Percentiles rank a stretch among this genome's conserved stretches.
These are phyloP conservation scores for Actinernus sp. DNA, from an alignment of 92 coral and sea anemone species.

Conservation along the genomic window DNA sequence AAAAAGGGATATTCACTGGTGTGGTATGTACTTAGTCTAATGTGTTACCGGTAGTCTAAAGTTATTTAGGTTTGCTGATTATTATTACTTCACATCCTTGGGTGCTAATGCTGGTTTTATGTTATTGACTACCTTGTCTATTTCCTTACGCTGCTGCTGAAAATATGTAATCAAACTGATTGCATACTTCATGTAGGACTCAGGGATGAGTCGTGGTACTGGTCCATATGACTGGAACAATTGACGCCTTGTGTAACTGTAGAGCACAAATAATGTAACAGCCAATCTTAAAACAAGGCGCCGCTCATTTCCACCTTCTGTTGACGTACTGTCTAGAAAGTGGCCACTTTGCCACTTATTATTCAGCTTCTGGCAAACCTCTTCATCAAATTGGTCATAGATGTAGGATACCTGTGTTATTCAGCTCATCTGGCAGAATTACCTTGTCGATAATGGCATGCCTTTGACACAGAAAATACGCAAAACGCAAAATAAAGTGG, in stretches of 20 bases:
- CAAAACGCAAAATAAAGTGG: too few species aligned
- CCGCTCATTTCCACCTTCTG: constrained; percentile 7
- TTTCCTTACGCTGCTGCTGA: constrained; percentile 14
- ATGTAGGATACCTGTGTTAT: constrained; percentile 11
- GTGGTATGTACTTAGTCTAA: too few species aligned
- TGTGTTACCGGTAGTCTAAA: too few species aligned
- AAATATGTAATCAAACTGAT: constrained; percentile 10
- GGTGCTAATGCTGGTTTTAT: too few species aligned
- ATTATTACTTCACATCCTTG: too few species aligned
- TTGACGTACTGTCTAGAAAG: too few species aligned
- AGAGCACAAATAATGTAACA: constrained; percentile 20
- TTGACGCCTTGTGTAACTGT: constrained; percentile 30
- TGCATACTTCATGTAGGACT: constrained; percentile 35
- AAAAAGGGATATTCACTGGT: too few species aligned
- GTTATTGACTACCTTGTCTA: constrained; percentile 25
- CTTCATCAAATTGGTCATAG: constrained; percentile 38
- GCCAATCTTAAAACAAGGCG: constrained; percentile 3
- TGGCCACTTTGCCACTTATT: constrained; percentile 36
- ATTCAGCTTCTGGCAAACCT: constrained; percentile 40
- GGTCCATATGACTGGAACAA: constrained; percentile 42
- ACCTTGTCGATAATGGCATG: too few species aligned
- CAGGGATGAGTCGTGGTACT: constrained; percentile 27
- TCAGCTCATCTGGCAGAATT: too few species aligned
- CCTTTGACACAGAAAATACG: too few species aligned
- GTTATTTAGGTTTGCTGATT: too few species aligned